Conservation (phyloP, 2,797 vertebrate genomes). For the Babyrousa celebensis region DNA sequence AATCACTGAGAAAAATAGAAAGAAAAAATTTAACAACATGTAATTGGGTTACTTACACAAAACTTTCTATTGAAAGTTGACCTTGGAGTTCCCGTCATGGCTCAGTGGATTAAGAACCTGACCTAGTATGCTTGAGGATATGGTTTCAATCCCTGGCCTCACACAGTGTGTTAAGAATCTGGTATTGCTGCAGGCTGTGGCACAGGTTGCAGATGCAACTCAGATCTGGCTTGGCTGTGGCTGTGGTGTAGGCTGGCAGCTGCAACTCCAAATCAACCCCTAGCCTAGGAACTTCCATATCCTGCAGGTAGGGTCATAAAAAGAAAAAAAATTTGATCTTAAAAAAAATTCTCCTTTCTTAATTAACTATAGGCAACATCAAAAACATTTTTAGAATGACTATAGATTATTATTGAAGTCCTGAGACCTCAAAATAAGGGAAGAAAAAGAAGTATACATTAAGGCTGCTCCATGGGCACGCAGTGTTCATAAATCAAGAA, state of each 20-base stretch:
- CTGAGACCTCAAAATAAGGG: not conserved
- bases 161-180: too few species aligned
- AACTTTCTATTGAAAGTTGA: not conserved
- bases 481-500: conserved; percentile 21
- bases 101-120: too few species aligned
- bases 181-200: too few species aligned
- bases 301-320: too few species aligned
- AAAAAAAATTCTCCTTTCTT: not conserved
- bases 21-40: not conserved
- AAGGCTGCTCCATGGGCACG: not conserved
- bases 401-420: not conserved
- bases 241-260: too few species aligned
- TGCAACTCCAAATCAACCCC: too few species aligned
- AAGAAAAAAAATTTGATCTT: not conserved
- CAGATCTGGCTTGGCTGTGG: too few species aligned
- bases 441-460: not conserved
- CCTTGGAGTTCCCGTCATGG: too few species aligned
- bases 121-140: too few species aligned
- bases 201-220: too few species aligned
- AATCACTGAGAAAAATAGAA: not conserved
- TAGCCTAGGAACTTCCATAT: too few species aligned
- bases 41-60: conserved; percentile 1
- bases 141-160: too few species aligned
- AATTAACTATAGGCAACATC: conserved; percentile 1
- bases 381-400: conserved; percentile 9